These are phyloP conservation scores for Aethes cnicana DNA, from an alignment of 2,888 invertebrate species.

Conservation along the genomic window DNA sequence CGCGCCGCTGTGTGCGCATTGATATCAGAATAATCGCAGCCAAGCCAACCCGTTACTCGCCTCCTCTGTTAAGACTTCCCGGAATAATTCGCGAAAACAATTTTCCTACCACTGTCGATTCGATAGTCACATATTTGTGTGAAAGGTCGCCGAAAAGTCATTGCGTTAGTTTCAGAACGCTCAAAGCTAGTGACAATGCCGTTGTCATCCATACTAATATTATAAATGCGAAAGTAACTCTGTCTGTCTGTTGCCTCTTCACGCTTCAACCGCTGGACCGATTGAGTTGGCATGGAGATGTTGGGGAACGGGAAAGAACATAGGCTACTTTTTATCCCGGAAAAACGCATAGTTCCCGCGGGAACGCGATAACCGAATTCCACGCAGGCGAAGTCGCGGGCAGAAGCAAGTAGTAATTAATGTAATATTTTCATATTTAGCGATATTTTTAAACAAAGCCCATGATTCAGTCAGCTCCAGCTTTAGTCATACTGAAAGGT, in stretches of 20 bases:
- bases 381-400: too few species aligned
- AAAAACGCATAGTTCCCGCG: too few species aligned
- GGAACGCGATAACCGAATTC: too few species aligned
- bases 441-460: conserved; percentile 1
- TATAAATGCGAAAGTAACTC: too few species aligned
- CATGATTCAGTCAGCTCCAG: conserved; percentile 8
- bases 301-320: too few species aligned
- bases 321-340: too few species aligned
- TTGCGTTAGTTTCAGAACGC: conserved; percentile 49
- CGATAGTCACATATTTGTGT: conserved; percentile 58
- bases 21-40: conserved; percentile 72
- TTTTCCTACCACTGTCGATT: conserved; percentile 58
- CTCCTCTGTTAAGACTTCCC: conserved; percentile 75
- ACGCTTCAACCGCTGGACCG: too few species aligned
- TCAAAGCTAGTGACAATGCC: conserved; percentile 18
- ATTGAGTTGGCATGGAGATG: too few species aligned
- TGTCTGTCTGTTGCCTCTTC: too few species aligned
- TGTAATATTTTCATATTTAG: too few species aligned
- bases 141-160: conserved; percentile 74
- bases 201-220: conserved; percentile 1
- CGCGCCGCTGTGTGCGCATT: conserved; percentile 48
- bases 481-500: conserved; percentile 14
- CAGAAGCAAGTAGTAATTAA: too few species aligned
- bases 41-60: conserved; percentile 75
- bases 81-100: conserved; percentile 74